Evolutionary conservation across 2,888 invertebrate species (phyloP).

Genomic region (Heliconius hortense): DNA sequence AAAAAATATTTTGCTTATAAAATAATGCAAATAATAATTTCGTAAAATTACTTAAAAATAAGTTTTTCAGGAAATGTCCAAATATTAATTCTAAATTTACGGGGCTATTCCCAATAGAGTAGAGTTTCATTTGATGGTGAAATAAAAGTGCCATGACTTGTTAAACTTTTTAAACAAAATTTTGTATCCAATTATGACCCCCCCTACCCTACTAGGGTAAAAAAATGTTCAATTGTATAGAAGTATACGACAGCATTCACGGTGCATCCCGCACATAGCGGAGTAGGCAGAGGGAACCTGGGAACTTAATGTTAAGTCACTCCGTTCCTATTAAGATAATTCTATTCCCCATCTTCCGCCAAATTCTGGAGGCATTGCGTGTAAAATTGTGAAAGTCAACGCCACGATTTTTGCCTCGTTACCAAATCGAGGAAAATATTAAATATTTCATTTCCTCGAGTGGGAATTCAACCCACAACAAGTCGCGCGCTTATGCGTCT

Average conservation of each 20-base stretch:
- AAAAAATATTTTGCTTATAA: too few species aligned
- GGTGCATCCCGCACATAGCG: background rate
- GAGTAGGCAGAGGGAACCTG: background rate
- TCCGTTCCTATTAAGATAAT: too few species aligned
- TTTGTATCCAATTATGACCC: background rate
- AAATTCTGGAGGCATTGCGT: background rate
- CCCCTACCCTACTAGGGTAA: background rate
- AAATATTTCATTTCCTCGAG: background rate
- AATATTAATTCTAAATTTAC: constrained; percentile 7
- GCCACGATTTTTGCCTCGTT: background rate
- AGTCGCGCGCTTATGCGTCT: background rate
- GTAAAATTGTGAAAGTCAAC: background rate
- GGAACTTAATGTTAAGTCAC: background rate
- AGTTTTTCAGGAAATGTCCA: background rate
- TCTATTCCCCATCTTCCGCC: too few species aligned
- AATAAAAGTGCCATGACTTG: constrained; percentile 16
- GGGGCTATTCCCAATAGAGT: background rate
- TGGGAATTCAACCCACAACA: background rate
- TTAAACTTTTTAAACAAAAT: constrained; percentile 2
- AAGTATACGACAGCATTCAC: background rate
- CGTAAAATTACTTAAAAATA: background rate
- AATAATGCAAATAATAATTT: background rate
- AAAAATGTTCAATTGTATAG: background rate
- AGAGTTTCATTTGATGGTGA: constrained; percentile 7
- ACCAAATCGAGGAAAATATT: background rate